Base-by-base conservation (phyloP, 2,888 invertebrate species). In the Subacronicta megacephala region DNA sequence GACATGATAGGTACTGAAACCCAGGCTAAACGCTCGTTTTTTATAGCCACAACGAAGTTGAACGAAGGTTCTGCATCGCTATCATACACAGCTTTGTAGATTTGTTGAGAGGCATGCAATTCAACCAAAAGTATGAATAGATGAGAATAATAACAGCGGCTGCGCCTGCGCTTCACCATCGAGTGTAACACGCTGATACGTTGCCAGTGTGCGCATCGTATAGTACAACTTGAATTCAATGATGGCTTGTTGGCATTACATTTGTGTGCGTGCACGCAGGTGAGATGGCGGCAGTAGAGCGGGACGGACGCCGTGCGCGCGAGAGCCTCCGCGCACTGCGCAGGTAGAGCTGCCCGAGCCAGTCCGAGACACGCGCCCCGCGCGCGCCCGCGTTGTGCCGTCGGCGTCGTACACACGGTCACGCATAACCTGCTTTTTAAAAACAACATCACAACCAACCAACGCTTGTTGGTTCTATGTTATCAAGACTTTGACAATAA, bases 311-410 rank as follows among this genome's bases (percentile, higher is more conserved):
- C 83, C 44, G 47, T 46, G 42, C 42, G 45, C 51, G 82, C 77
- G 70, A 82, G 78, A 88, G 86, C 86, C 89, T 89, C 62, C 83
- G 73, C 86, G 72, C 87, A 86, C 62, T 83, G 73, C 86, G 72
- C 87, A 86, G 87, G 89, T 89, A 87, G 84, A 82, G 85, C 81
- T 23, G 62, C 47, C 47, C 6, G 70, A 68, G 81, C 84, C 89
- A 90, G 90, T 88, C 84, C 78, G 75, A 83, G 77, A 78, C 83
- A 82, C 83, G 89, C 89, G 88, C 84, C 76, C 82, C 87, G 87
- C 85, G 90, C 86, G 89, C 90, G 86, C 83, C 83, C 88, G 88
- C 88, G 87, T 87, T 80, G 68, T 72, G 75, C 74, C 77, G 72
- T 69, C 70, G 75, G 73, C 77, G 72, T 69, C 70, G 74, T 69